Base-by-base conservation (phyloP, 2,797 vertebrate genomes). In the Allobates femoralis region DNA sequence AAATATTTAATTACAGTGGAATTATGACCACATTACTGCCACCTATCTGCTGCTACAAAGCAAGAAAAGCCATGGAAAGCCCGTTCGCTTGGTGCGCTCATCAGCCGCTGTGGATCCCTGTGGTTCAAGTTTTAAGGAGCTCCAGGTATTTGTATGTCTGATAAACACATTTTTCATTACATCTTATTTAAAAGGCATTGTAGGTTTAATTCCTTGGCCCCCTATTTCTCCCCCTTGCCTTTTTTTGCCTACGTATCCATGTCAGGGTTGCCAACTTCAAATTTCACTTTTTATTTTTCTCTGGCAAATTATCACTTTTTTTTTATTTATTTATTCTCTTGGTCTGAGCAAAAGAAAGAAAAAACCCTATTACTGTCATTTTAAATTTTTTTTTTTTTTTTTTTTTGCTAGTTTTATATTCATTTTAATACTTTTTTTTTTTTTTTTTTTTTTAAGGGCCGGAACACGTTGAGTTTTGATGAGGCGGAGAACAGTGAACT, bases 21-120 rank as follows among this genome's bases (percentile, higher is more conserved):
- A 92, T 23, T 99, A 99, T 5, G 97, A 99, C 90, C 95, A 97
- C 8, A 93, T 95, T 78, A 96, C 97, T 34, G 96, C 96, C 81
- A 97, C 94, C 0, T 99, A 99, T 90, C 93, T 99, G 85, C 92
- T 99, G 91, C 96, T 99, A 89, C 94, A 96, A 21, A 93, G 95
- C 83, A 97, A 96, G 94, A 99, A 99, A 92, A 91, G 92, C 90
- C 95, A 89, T 23, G 97, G 97, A 55, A 96, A 94, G 67, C 93
- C 93, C 3, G 91, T 97, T 86, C 94, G 94, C 32, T 93, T 99
- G 82, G 90, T 90, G 41, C 87, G 87, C 73, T 89, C 94, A 0
- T 16, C 85, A 83, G 41, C 11, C 34, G 53, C 67, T 8, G 67
- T 56, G 56, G 92, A 84, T 55, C 90, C 92, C 28, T 66, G 85